A percentile compares a stretch with the other conserved stretches of the same genome.
Conservation (phyloP, 2,888 invertebrate species). For the Syritta pipiens region DNA sequence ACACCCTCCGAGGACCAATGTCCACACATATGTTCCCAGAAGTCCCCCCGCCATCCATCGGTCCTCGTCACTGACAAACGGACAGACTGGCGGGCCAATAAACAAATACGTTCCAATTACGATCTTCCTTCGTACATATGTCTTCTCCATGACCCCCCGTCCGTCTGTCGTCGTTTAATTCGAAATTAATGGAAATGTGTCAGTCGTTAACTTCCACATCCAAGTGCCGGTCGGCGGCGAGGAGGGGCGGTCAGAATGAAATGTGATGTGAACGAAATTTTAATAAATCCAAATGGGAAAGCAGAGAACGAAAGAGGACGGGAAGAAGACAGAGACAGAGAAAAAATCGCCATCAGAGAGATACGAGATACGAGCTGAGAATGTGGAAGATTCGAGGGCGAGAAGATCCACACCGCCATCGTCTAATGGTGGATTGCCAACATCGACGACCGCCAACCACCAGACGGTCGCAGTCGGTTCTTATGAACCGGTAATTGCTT, state of each 20-base stretch:
- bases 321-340: not conserved
- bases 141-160: not conserved
- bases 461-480: constrained; percentile 26
- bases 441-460: not conserved
- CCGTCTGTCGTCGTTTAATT: constrained; percentile 48
- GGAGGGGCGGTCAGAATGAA: constrained; percentile 25
- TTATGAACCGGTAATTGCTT: constrained; percentile 66
- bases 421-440: not conserved
- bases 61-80: constrained; percentile 41
- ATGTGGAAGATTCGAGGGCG: too few relatives aligned
- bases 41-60: not conserved
- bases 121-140: constrained; percentile 47
- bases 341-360: too few relatives aligned
- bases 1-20: not conserved
- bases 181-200: constrained; percentile 69
- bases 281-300: constrained; percentile 64
- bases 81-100: constrained; percentile 66
- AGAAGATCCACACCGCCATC: not conserved
- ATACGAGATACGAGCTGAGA: too few relatives aligned
- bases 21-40: constrained; percentile 33
- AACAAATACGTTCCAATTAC: constrained; percentile 68
- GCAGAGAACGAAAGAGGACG: constrained; percentile 14
- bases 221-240: constrained; percentile 30
- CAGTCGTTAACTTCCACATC: constrained; percentile 67
- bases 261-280: constrained; percentile 67